Conservation (phyloP, 2,113 vertebrate species). For the Melanotaenia duboulayi region DNA sequence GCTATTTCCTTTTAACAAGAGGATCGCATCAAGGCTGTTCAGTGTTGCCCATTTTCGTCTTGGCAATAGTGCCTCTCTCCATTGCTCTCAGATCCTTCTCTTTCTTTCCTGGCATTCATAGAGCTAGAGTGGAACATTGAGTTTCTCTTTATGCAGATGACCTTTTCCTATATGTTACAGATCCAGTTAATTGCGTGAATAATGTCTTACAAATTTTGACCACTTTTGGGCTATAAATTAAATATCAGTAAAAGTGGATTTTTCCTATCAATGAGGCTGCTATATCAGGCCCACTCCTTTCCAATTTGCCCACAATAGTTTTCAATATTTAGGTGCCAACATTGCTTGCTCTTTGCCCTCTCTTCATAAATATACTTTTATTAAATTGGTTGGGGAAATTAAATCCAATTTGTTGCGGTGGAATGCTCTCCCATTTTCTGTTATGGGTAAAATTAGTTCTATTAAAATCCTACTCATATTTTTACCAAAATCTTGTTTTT, state of each 20-base stretch:
- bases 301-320: neutral
- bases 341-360: neutral
- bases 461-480: no score
- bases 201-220: neutral
- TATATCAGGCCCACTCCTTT: neutral
- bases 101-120: neutral
- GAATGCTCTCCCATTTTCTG: neutral
- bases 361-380: neutral
- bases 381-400: neutral
- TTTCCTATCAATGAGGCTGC: neutral
- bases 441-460: no score
- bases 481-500: no score
- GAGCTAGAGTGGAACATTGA: neutral
- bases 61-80: neutral
- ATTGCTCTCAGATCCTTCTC: no score
- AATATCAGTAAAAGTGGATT: neutral
- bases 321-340: neutral
- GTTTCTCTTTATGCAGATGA: neutral
- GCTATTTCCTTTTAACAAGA: neutral
- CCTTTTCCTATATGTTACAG: neutral
- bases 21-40: neutral
- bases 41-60: neutral
- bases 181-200: neutral
- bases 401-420: neutral
- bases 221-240: neutral